phyloP scores from a whole-genome alignment of 2,888 invertebrate genomes.

The Netelia melanura region DNA sequence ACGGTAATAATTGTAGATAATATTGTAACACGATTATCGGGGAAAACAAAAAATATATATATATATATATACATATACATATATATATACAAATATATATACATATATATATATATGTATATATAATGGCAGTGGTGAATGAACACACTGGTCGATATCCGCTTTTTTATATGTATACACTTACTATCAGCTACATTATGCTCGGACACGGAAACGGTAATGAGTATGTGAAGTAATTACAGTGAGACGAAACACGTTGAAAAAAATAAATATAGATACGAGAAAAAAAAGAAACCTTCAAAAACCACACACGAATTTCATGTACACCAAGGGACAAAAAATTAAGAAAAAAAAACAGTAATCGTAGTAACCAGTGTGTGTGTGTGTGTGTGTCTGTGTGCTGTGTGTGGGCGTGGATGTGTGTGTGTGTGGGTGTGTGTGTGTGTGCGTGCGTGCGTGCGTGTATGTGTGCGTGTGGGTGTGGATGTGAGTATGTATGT shows the following conservation, averaged over 20 bases:
- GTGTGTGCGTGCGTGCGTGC: neutral
- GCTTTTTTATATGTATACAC: slow-evolving; percentile 72
- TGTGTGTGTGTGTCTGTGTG: too few species aligned
- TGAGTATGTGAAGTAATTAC: slow-evolving; percentile 26
- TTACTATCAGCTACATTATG: slow-evolving; percentile 52
- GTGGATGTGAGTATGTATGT: too few species aligned
- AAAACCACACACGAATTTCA: slow-evolving; percentile 52
- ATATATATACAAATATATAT: slow-evolving; percentile 31
- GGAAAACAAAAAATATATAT: slow-evolving; percentile 37
- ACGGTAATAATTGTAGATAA: slow-evolving; percentile 67
- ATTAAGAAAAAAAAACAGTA: slow-evolving; percentile 35
- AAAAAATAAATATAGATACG: slow-evolving; percentile 31
- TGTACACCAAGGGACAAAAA: slow-evolving; percentile 34
- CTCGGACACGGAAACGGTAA: slow-evolving; percentile 56
- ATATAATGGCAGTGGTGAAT: slow-evolving; percentile 43
- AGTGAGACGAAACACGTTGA: slow-evolving; percentile 24
- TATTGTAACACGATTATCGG: slow-evolving; percentile 65
- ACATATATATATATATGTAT: slow-evolving; percentile 49
- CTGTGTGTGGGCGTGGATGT: too few species aligned
- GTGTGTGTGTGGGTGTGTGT: too few species aligned
- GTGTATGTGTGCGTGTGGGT: neutral
- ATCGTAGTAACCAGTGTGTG: slow-evolving; percentile 24
- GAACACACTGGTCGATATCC: slow-evolving; percentile 66
- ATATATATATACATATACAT: slow-evolving; percentile 52
- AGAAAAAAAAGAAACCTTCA: neutral